Conservation (phyloP, 2,888 invertebrate species). For the Scaptomyza tumidula region DNA sequence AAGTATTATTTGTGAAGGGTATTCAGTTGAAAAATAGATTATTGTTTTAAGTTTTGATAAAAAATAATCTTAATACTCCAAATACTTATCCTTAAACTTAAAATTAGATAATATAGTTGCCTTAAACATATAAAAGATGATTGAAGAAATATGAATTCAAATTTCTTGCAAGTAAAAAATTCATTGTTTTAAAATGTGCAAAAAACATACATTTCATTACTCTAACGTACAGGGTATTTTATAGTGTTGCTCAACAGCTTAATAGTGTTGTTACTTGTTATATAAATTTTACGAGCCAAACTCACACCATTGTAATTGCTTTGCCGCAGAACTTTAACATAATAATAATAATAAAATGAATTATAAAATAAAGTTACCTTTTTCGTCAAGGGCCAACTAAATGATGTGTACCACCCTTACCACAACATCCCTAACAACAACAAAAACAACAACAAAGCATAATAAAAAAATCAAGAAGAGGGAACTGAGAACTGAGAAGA, state of each 20-base stretch:
- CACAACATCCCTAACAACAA: neutral
- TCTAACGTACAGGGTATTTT: constrained; percentile 28
- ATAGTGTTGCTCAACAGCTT: neutral
- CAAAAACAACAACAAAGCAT: neutral
- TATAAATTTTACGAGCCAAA: constrained; percentile 41
- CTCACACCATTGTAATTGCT: constrained; percentile 63
- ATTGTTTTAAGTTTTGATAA: too few relatives aligned
- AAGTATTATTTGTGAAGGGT: too few relatives aligned
- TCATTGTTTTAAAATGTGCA: too few relatives aligned
- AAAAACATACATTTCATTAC: neutral
- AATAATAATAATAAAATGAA: constrained; percentile 79
- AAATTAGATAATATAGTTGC: too few relatives aligned
- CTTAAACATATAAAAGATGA: too few relatives aligned
- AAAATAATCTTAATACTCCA: too few relatives aligned
- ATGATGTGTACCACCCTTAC: constrained; percentile 41
- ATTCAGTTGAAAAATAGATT: too few relatives aligned
- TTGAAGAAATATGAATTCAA: too few relatives aligned
- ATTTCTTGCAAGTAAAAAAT: too few relatives aligned
- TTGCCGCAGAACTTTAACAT: constrained; percentile 71
- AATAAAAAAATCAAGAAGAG: constrained; percentile 1
- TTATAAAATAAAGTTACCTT: constrained; percentile 80
- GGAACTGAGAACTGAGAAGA: constrained; percentile 1
- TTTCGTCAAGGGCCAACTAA: constrained; percentile 65
- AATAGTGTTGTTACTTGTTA: constrained; percentile 26
- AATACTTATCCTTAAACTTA: too few relatives aligned